phyloP scores from a whole-genome alignment of 1,140 invertebrate genomes.

The Drosophila grimshawi region DNA sequence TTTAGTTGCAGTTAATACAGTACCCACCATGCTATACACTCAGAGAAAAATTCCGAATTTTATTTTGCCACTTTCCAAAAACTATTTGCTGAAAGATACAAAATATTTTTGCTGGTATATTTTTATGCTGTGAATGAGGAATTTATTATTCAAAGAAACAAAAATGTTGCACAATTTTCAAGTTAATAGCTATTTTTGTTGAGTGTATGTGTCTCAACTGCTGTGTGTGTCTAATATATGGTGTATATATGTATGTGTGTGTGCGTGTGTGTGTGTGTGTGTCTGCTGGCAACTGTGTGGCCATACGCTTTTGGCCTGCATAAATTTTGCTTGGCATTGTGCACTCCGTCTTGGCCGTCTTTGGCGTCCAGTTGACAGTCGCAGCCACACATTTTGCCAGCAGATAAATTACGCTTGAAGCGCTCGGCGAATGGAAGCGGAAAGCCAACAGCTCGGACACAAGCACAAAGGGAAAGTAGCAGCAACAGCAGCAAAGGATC shows the following conservation, averaged over 20 bases:
- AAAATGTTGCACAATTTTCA: too few relatives aligned
- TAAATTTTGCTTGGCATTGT: constrained; percentile 56
- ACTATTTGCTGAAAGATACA: too few relatives aligned
- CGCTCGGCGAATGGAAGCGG: constrained; percentile 61
- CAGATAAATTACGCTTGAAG: constrained; percentile 78
- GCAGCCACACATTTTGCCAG: constrained; percentile 46
- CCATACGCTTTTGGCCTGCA: constrained; percentile 73
- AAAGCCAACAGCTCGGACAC: constrained; percentile 66
- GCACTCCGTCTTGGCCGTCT: background rate
- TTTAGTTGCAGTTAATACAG: constrained; percentile 81
- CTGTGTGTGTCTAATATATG: background rate
- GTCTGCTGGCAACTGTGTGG: constrained; percentile 41
- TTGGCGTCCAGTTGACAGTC: constrained; percentile 37
- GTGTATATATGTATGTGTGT: background rate
- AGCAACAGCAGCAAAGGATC: constrained; percentile 6
- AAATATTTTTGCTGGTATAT: too few relatives aligned
- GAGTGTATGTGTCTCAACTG: too few relatives aligned
- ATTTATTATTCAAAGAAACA: too few relatives aligned
- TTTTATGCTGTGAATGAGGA: too few relatives aligned
- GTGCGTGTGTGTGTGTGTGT: constrained; percentile 4
- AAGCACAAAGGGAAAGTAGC: constrained; percentile 14
- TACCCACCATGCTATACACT: constrained; percentile 11
- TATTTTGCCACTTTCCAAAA: too few relatives aligned
- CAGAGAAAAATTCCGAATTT: background rate
- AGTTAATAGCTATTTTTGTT: too few relatives aligned